These are phyloP conservation scores for Cataglyphis cursor DNA, from an alignment of 2,888 invertebrate genomes.

Conservation along the genomic window DNA sequence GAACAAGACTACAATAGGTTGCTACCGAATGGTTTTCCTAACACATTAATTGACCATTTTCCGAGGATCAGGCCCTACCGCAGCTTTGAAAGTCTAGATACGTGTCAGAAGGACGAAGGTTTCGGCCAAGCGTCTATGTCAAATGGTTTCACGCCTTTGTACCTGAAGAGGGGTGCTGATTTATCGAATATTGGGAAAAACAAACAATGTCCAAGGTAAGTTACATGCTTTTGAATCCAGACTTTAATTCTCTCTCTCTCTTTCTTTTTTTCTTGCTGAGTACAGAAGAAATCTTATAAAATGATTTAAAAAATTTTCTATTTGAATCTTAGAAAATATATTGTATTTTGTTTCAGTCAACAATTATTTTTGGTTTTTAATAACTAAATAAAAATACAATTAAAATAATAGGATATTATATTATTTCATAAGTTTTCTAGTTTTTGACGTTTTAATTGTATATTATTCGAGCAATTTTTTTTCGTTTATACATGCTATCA, in stretches of 20 bases:
- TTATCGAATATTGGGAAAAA: slow-evolving; percentile 72
- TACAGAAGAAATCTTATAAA: neutral
- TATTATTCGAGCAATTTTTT: neutral
- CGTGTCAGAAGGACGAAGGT: slow-evolving; percentile 79
- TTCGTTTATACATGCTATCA: too few relatives aligned
- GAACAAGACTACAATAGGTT: slow-evolving; percentile 85
- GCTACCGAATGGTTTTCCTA: slow-evolving; percentile 80
- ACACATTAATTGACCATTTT: slow-evolving; percentile 66
- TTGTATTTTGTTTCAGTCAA: neutral
- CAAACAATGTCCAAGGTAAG: slow-evolving; percentile 70
- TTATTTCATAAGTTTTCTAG: neutral
- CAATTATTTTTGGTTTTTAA: neutral
- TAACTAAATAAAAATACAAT: neutral
- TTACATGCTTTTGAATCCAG: neutral
- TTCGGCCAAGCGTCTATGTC: slow-evolving; percentile 62
- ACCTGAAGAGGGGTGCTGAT: slow-evolving; percentile 81
- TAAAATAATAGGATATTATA: neutral
- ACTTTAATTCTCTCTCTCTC: neutral
- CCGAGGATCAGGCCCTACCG: slow-evolving; percentile 86
- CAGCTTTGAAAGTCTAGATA: slow-evolving; percentile 87
- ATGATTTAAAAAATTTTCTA: neutral
- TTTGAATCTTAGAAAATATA: neutral
- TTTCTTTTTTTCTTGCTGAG: neutral
- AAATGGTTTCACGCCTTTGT: slow-evolving; percentile 81
- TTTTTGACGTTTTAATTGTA: neutral